Evolutionary conservation across 1,140 invertebrate genomes (phyloP), one percentile per base, ranked within the genome.

Genomic region (Achroia grisella): DNA sequence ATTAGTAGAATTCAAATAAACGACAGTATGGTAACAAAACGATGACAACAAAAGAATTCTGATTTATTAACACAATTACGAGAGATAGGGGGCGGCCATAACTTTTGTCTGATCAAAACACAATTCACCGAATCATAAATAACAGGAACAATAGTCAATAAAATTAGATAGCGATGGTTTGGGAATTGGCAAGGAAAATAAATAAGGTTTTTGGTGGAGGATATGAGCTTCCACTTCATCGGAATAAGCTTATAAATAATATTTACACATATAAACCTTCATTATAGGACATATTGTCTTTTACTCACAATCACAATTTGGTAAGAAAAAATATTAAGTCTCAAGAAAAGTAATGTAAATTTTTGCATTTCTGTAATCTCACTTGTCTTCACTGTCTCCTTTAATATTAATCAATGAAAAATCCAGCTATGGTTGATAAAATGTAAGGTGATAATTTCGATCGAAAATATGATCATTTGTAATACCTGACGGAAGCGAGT

Each of bases 101-200:
- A 46, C 62, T 56, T 62, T 76, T 79, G 71, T 72, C 56, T 68
- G 71, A 70, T 70, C 66, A 60, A 64, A 72, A 71, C 58, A 65
- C 60, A 73, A 75, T 75, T 71, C 56, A 51, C 48, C 56, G 48
- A 63, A 65, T 71, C 68, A 76, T 79, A 76, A 78, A 78, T 79
- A 76, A 74, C 54, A 62, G 59, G 71, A 76, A 79, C 71, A 78
- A 78, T 75, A 65, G 58, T 63, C 74, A 75, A 78, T 74, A 78
- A 75, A 78, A 75, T 75, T 75, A 75, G 62, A 70, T 72, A 62
- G 53, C 56, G 53, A 56, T 50, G 54, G 54, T 42, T 44, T 53
- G 54, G 48, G 56, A 64, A 65, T 68, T 65, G 56, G 44, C 44
- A 48, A 61, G 47, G 55, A 55, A 59, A 65, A 68, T 23, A 23